phyloP scores from a whole-genome alignment of 2,888 invertebrate species.

The Chrysopilus asiliformis region DNA sequence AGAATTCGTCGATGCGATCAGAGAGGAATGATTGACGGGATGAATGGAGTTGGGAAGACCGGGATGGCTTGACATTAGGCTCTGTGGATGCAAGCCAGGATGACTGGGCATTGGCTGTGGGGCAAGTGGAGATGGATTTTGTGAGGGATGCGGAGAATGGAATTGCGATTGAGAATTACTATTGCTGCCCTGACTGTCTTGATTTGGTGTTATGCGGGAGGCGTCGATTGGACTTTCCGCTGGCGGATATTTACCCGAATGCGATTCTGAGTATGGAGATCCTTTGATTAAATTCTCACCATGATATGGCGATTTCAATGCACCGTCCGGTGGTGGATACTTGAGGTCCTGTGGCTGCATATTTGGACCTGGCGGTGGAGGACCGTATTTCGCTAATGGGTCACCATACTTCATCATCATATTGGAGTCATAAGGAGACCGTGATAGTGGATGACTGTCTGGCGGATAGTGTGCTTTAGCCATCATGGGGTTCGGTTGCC shows the following conservation, averaged over 20 bases:
- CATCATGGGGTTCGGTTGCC: slow-evolving; percentile 10
- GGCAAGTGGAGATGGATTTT: slow-evolving; percentile 31
- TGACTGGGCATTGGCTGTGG: slow-evolving; percentile 27
- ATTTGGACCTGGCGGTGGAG: slow-evolving; percentile 21
- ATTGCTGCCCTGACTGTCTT: slow-evolving; percentile 36
- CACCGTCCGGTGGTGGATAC: slow-evolving; percentile 25
- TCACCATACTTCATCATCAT: slow-evolving; percentile 37
- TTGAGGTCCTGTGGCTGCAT: slow-evolving; percentile 32
- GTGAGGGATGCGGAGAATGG: slow-evolving; percentile 28
- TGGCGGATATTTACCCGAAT: slow-evolving; percentile 24
- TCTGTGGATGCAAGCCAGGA: slow-evolving; percentile 18
- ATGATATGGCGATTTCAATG: slow-evolving; percentile 24
- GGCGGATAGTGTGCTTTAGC: slow-evolving; percentile 11
- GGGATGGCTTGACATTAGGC: slow-evolving; percentile 26
- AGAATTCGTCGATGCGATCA: slow-evolving; percentile 20
- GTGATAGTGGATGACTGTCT: slow-evolving; percentile 26
- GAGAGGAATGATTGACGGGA: slow-evolving; percentile 10
- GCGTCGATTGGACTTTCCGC: slow-evolving; percentile 35
- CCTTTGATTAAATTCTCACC: slow-evolving; percentile 35
- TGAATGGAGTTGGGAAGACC: slow-evolving; percentile 22
- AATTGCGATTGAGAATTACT: slow-evolving; percentile 29
- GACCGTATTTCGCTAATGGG: slow-evolving; percentile 28
- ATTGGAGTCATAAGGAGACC: slow-evolving; percentile 31
- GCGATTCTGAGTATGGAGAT: slow-evolving; percentile 25
- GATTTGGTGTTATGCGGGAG: slow-evolving; percentile 35